These are phyloP conservation scores for Temnothorax longispinosus DNA, from an alignment of 1,140 invertebrate species.

Conservation along the genomic window DNA sequence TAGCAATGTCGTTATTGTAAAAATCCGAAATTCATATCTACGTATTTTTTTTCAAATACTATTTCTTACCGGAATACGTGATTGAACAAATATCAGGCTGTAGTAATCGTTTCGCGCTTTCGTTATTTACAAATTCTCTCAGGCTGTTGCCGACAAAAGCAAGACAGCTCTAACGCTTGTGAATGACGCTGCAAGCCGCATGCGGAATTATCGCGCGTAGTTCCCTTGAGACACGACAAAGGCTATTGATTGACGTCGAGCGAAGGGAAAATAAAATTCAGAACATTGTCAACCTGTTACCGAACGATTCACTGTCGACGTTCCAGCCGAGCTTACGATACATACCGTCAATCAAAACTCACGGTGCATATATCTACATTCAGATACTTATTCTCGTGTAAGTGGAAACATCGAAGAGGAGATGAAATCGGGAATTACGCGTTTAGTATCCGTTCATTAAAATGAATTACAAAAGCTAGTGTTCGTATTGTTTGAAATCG, in stretches of 20 bases:
- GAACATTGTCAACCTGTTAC: constrained; percentile 80
- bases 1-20: background rate
- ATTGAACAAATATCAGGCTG: background rate
- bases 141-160: constrained; percentile 86
- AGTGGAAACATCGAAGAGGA: background rate
- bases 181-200: constrained; percentile 87
- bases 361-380: background rate
- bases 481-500: background rate
- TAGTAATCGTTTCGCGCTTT: background rate
- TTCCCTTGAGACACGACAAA: constrained; percentile 80
- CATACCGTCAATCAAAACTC: background rate
- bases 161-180: constrained; percentile 84
- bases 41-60: background rate
- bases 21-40: background rate
- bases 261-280: constrained; percentile 56
- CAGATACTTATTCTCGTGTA: background rate
- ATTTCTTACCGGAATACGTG: background rate
- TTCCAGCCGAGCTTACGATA: constrained; percentile 34
- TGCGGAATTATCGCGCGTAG: constrained; percentile 86
- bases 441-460: background rate
- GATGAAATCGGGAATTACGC: background rate
- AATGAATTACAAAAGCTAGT: background rate
- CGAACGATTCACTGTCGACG: background rate
- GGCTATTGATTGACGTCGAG: constrained; percentile 12
- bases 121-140: constrained; percentile 43